A percentile compares a stretch with the other conserved stretches of the same genome.
These are phyloP conservation scores for Erpetoichthys calabaricus DNA, from an alignment of 2,797 vertebrate genomes.

Conservation along the genomic window DNA sequence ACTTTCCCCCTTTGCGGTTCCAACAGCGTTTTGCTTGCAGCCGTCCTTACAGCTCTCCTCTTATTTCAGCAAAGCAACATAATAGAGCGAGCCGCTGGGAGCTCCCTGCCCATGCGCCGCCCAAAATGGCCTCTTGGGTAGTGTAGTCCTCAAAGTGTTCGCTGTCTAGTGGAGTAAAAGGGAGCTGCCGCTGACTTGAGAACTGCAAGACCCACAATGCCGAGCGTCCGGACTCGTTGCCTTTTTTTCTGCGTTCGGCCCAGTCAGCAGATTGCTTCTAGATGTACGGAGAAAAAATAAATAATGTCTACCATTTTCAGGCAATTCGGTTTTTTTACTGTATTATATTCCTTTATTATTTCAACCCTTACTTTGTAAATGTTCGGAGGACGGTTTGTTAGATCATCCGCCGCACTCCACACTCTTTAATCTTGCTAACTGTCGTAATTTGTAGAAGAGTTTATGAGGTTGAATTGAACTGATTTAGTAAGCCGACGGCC, in stretches of 20 bases:
- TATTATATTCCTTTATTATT: no score
- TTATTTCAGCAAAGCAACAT: constrained; percentile 83
- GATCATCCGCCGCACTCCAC: no score
- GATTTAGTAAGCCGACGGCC: no score
- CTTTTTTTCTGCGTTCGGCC: constrained; percentile 13
- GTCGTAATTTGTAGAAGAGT: no score
- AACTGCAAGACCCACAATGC: constrained; percentile 50
- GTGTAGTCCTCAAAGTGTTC: constrained; percentile 43
- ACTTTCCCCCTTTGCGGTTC: constrained; percentile 49
- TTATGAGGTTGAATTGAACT: no score
- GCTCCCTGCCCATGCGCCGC: constrained; percentile 61
- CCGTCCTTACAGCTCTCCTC: constrained; percentile 57
- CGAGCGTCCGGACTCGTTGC: constrained; percentile 8
- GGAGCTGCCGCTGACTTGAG: constrained; percentile 5
- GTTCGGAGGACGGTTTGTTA: no score
- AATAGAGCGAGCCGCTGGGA: constrained; percentile 73
- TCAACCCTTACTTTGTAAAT: no score
- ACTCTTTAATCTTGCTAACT: no score
- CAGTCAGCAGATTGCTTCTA: constrained; percentile 8
- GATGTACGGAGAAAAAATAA: no score
- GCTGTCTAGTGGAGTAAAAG: constrained; percentile 10
- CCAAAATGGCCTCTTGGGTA: constrained; percentile 43
- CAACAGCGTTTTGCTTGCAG: constrained; percentile 53
- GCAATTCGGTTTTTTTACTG: no score
- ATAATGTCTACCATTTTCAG: no score